These are phyloP conservation scores for Solenopsis fugax DNA, from an alignment of 1,140 invertebrate genomes.

Conservation along the genomic window DNA sequence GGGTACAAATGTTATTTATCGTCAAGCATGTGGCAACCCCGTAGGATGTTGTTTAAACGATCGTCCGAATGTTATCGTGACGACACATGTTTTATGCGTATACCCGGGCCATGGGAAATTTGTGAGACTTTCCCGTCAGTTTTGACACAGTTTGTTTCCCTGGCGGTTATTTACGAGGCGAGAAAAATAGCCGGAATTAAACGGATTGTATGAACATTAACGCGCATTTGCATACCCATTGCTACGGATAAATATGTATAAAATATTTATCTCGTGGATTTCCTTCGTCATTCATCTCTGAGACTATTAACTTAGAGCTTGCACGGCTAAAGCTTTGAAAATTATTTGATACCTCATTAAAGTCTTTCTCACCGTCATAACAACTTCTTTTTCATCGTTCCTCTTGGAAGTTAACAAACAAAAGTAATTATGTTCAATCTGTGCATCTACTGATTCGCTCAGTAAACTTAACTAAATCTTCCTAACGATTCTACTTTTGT, in stretches of 20 bases:
- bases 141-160: conserved; percentile 24
- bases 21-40: conserved; percentile 59
- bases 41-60: conserved; percentile 71
- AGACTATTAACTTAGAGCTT: background rate
- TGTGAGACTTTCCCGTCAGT: conserved; percentile 43
- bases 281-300: background rate
- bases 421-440: conserved; percentile 22
- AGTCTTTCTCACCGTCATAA: background rate
- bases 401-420: background rate
- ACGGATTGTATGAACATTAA: conserved; percentile 15
- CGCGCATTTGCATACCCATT: background rate
- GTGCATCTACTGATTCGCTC: background rate
- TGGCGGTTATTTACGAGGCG: conserved; percentile 1
- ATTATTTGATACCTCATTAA: conserved; percentile 42
- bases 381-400: background rate
- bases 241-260: background rate
- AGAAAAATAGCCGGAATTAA: conserved; percentile 17
- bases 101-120: conserved; percentile 48
- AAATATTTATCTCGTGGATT: background rate
- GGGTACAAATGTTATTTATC: conserved; percentile 75
- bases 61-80: conserved; percentile 66
- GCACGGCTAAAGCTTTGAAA: background rate
- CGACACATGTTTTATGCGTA: conserved; percentile 51
- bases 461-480: background rate
- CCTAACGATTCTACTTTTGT: background rate